Conservation (phyloP, 2,888 invertebrate genomes). For the Catocala sponsa region DNA sequence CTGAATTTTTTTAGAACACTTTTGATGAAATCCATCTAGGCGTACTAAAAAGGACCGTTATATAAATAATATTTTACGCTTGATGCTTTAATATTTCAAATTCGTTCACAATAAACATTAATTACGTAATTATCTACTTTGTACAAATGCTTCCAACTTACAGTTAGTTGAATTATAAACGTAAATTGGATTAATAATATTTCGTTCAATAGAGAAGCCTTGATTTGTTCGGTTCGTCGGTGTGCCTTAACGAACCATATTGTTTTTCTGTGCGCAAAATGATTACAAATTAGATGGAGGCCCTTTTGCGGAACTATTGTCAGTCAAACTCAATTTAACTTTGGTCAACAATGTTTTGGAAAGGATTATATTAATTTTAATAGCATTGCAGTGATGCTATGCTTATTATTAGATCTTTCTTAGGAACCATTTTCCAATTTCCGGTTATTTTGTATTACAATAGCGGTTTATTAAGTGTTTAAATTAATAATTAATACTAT, state of each 20-base stretch:
- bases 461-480: too few relatives aligned
- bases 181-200: slow-evolving; percentile 35
- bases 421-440: too few relatives aligned
- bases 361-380: slow-evolving; percentile 15
- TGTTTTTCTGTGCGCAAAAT: slow-evolving; percentile 42
- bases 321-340: slow-evolving; percentile 43
- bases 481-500: too few relatives aligned
- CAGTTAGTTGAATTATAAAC: slow-evolving; percentile 8
- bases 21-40: too few relatives aligned
- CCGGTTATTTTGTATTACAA: too few relatives aligned
- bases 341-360: slow-evolving; percentile 29
- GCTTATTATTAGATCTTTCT: background rate
- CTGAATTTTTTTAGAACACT: too few relatives aligned
- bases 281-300: slow-evolving; percentile 41
- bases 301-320: slow-evolving; percentile 36
- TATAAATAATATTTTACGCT: too few relatives aligned
- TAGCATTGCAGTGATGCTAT: background rate
- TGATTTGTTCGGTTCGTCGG: slow-evolving; percentile 34
- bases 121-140: background rate
- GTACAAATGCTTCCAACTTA: background rate
- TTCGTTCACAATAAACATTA: background rate
- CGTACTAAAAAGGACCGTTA: too few relatives aligned
- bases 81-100: background rate
- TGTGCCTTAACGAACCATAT: slow-evolving; percentile 44
- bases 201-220: slow-evolving; percentile 27